Evolutionary conservation across 1,140 invertebrate genomes (phyloP).

Genomic region (Atta cephalotes): DNA sequence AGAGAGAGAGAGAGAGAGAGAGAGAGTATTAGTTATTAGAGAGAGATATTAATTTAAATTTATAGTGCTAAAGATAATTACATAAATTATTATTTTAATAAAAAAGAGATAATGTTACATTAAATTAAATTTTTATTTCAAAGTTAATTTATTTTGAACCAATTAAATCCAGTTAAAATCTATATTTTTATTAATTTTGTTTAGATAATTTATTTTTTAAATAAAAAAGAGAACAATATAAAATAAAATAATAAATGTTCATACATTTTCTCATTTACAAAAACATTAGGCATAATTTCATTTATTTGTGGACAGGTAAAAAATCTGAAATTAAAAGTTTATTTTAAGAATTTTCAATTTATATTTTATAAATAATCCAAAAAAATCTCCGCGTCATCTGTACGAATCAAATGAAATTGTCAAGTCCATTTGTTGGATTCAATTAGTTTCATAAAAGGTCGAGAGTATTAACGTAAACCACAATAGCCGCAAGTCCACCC

Average conservation of each 20-base stretch:
- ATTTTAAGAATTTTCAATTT: background rate
- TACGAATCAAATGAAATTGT: slow-evolving; percentile 2
- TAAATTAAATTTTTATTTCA: background rate
- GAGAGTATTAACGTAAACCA: slow-evolving; percentile 26
- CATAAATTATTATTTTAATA: background rate
- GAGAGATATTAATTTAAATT: background rate
- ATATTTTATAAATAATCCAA: background rate
- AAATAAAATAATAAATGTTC: background rate
- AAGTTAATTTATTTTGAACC: background rate
- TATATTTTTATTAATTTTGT: background rate
- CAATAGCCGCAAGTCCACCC: slow-evolving; percentile 27
- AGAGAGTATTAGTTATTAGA: background rate
- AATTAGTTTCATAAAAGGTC: slow-evolving; percentile 9
- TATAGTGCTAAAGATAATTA: background rate
- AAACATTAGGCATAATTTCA: background rate
- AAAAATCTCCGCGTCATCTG: background rate
- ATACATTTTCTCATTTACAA: background rate
- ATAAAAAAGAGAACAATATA: background rate
- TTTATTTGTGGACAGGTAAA: background rate
- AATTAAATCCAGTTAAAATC: background rate
- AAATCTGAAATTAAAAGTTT: background rate
- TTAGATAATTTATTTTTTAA: background rate
- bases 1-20: background rate
- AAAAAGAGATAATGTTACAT: background rate
- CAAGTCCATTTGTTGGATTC: background rate